Percentiles rank a stretch among this genome's conserved stretches.
phyloP scores from a whole-genome alignment of 2,797 vertebrate genomes.

The Intellagama lesueurii region DNA sequence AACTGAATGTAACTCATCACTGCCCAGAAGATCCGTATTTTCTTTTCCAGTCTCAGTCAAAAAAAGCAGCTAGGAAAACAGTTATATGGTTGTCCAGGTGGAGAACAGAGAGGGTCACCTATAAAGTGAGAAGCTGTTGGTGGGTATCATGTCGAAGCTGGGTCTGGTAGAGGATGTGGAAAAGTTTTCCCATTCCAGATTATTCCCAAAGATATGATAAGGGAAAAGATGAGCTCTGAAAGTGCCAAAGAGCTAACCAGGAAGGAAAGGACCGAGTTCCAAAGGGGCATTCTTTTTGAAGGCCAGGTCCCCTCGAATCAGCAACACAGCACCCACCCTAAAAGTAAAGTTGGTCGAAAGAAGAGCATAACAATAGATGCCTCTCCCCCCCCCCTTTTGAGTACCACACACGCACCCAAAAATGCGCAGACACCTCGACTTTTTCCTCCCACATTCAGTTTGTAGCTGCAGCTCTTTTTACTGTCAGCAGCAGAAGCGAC shows the following conservation, averaged over 20 bases:
- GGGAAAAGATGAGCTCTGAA: neutral
- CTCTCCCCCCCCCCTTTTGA: neutral
- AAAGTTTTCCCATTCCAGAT: neutral
- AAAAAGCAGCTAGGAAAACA: neutral
- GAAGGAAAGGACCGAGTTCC: neutral
- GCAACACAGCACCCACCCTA: neutral
- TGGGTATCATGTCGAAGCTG: neutral
- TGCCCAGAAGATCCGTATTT: neutral
- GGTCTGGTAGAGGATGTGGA: neutral
- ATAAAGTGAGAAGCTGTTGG: neutral
- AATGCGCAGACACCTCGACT: conserved; percentile 91
- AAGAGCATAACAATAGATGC: conserved; percentile 35
- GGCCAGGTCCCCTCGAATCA: conserved; percentile 7
- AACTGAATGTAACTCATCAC: neutral
- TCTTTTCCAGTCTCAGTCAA: neutral
- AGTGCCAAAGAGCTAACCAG: neutral
- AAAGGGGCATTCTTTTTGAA: neutral
- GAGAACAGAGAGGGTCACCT: neutral
- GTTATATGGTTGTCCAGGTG: neutral
- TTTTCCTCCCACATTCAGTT: conserved; percentile 86
- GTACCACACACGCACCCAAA: conserved; percentile 2
- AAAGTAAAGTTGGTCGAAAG: neutral
- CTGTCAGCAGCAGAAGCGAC: conserved; percentile 78
- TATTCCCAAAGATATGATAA: neutral
- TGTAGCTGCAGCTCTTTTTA: conserved; percentile 75